phyloP scores from a whole-genome alignment of 2,113 vertebrate species.

The Paramisgurnus dabryanus region DNA sequence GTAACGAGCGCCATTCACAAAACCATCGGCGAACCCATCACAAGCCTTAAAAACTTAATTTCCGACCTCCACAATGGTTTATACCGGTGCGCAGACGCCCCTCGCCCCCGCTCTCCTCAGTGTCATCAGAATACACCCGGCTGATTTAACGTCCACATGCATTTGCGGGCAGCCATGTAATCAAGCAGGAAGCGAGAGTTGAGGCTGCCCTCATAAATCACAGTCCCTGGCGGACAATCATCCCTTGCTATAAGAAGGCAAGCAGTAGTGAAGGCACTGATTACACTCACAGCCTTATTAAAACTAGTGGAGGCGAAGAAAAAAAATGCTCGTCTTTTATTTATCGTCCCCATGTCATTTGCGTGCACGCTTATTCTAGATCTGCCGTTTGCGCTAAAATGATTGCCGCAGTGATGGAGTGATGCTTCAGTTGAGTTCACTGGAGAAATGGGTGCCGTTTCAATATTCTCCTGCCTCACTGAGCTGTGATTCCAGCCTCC shows the following conservation, averaged over 20 bases:
- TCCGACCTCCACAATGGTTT: conserved; percentile 58
- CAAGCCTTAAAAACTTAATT: conserved; percentile 62
- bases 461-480: conserved; percentile 27
- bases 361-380: neutral
- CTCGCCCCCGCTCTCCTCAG: conserved; percentile 46
- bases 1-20: conserved; percentile 59
- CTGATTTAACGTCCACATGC: conserved; percentile 73
- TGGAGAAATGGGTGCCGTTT: conserved; percentile 22
- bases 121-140: conserved; percentile 64
- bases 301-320: conserved; percentile 50
- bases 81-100: conserved; percentile 52
- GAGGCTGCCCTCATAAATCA: conserved; percentile 64
- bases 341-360: conserved; percentile 1
- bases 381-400: conserved; percentile 22
- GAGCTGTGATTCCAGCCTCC: conserved; percentile 41
- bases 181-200: conserved; percentile 66
- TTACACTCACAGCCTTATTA: conserved; percentile 63
- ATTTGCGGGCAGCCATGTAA: conserved; percentile 65
- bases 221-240: conserved; percentile 64
- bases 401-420: conserved; percentile 17
- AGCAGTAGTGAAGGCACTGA: conserved; percentile 61
- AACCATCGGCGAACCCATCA: conserved; percentile 59
- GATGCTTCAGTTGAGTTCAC: conserved; percentile 30
- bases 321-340: conserved; percentile 13
- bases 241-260: conserved; percentile 49